Evolutionary conservation across 2,113 vertebrate species (phyloP).

Genomic region (Ellobius talpinus): DNA sequence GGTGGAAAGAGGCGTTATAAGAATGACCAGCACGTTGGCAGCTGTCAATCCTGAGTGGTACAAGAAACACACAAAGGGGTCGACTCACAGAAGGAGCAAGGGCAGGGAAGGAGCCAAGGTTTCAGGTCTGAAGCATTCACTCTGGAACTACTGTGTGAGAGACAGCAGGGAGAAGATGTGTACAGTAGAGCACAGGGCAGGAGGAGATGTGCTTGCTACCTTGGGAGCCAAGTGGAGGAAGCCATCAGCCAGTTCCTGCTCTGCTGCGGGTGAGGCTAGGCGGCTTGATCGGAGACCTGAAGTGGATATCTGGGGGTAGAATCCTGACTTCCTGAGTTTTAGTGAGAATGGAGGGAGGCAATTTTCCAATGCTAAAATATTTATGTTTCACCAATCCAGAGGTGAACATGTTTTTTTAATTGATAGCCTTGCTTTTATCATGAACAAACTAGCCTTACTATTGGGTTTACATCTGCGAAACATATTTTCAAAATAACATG

Average conservation of each 20-base stretch:
- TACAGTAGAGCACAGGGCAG: background rate
- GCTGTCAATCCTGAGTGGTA: background rate
- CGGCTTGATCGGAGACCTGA: background rate
- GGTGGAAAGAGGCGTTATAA: background rate
- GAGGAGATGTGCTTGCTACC: accelerated
- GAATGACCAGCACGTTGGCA: background rate
- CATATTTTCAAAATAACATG: background rate
- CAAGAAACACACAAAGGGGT: background rate
- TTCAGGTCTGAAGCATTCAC: background rate
- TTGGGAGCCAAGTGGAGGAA: background rate
- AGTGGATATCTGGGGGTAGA: background rate
- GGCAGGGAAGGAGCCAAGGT: background rate
- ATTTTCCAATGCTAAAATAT: background rate
- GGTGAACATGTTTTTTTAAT: background rate
- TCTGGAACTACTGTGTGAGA: background rate
- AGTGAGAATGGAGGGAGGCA: background rate
- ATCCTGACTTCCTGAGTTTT: background rate
- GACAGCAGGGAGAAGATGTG: background rate
- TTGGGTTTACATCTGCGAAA: conserved; percentile 15
- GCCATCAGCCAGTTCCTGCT: background rate
- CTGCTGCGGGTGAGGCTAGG: background rate
- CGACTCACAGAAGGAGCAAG: background rate
- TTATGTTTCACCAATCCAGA: background rate
- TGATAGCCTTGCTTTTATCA: background rate
- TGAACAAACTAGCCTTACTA: background rate